Evolutionary conservation across 1,140 invertebrate species (phyloP).

Genomic region (Pogonognathellus flavescens): DNA sequence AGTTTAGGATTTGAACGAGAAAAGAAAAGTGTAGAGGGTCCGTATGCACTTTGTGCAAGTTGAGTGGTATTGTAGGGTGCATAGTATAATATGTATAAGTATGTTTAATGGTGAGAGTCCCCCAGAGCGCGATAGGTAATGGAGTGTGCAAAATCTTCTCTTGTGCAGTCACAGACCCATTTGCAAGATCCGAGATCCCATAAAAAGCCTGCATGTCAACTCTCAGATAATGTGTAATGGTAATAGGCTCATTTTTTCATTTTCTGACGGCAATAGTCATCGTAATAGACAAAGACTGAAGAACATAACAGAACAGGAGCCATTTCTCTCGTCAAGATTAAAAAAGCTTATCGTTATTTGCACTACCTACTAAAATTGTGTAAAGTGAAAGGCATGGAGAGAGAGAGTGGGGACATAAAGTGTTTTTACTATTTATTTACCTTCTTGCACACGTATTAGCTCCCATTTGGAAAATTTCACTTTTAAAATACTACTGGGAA

Average conservation of each 20-base stretch:
- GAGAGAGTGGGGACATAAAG: not conserved
- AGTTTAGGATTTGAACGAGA: not conserved
- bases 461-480: conserved; percentile 41
- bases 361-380: not conserved
- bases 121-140: conserved; percentile 51
- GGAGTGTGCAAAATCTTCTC: conserved; percentile 54
- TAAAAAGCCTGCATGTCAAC: conserved; percentile 46
- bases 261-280: conserved; percentile 50
- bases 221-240: conserved; percentile 52
- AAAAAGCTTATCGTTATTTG: conserved; percentile 49
- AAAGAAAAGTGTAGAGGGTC: not conserved
- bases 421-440: conserved; percentile 48
- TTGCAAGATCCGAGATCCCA: conserved; percentile 32
- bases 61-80: not conserved
- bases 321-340: conserved; percentile 41
- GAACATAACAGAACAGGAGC: not conserved
- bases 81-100: conserved; percentile 34
- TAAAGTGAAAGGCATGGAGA: too few species aligned
- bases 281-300: not conserved
- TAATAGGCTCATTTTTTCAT: conserved; percentile 48
- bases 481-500: conserved; percentile 34
- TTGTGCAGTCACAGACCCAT: conserved; percentile 32
- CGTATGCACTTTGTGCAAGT: not conserved
- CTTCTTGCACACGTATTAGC: conserved; percentile 28
- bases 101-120: conserved; percentile 52